phyloP scores from a whole-genome alignment of 2,888 invertebrate species.

The Antheraea yamamai region DNA sequence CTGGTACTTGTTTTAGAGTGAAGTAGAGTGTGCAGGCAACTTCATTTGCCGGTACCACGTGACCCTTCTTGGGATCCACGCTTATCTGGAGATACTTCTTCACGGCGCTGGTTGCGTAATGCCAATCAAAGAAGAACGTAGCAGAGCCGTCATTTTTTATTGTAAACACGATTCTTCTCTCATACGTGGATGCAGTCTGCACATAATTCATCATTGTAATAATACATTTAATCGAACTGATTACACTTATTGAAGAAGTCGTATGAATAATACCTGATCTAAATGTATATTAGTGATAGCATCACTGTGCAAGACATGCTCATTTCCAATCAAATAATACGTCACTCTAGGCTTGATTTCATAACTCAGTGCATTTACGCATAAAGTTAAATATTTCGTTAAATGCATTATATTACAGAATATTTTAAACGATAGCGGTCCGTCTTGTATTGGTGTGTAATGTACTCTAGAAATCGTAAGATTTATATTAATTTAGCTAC shows the following conservation, averaged over 20 bases:
- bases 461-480: slow-evolving; percentile 65
- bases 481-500: not conserved
- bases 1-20: slow-evolving; percentile 65
- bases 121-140: slow-evolving; percentile 72
- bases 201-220: slow-evolving; percentile 21
- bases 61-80: slow-evolving; percentile 65
- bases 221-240: not conserved
- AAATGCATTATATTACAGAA: slow-evolving; percentile 79
- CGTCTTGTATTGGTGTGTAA: slow-evolving; percentile 79
- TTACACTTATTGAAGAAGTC: not conserved
- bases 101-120: slow-evolving; percentile 52
- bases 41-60: slow-evolving; percentile 59
- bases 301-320: slow-evolving; percentile 61
- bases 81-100: slow-evolving; percentile 65
- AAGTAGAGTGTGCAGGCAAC: slow-evolving; percentile 63
- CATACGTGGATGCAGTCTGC: slow-evolving; percentile 73
- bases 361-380: slow-evolving; percentile 77
- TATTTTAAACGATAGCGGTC: slow-evolving; percentile 80
- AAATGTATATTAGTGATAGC: slow-evolving; percentile 69
- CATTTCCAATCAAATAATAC: slow-evolving; percentile 69
- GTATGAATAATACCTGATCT: slow-evolving; percentile 57
- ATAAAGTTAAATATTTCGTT: slow-evolving; percentile 74
- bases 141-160: slow-evolving; percentile 73
- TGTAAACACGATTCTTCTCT: slow-evolving; percentile 63
- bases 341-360: slow-evolving; percentile 76